Base-by-base conservation (phyloP, 2,797 vertebrate species). In the Esox lucius region DNA sequence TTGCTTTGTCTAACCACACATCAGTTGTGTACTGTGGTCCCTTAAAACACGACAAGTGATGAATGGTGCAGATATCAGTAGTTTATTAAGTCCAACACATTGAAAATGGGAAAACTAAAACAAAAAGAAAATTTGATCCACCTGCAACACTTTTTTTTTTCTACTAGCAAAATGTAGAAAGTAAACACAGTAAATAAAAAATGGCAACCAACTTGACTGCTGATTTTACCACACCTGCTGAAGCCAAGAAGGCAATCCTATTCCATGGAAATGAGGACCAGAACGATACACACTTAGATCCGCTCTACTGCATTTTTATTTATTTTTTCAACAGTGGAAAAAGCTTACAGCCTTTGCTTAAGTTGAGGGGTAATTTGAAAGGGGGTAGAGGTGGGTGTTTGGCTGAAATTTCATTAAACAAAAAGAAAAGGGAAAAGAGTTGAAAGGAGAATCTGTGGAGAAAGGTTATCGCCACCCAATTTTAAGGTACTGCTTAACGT, bases 21-120 rank as follows among this genome's bases (percentile, higher is more conserved):
- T 24, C 11, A 24, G 22, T 24, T 61, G 22, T 24, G 8, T 61
- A 24, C 9, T 11, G 22, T 61, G 3, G 3, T 24, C 56, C 76
- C 74, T 85, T 76, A 79, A 92, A 90, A 87, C 86, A 92, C 71
- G 84, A 93, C 93, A 88, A 94, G 84, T 86, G 90, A 84, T 94
- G 89, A 94, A 91, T 92, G 91, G 93, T 95, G 95, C 94, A 96
- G 94, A 97, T 95, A 97, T 97, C 96, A 97, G 96, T 97, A 97
- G 95, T 98, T 98, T 98, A 97, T 98, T 96, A 95, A 95, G 92
- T 95, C 94, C 94, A 96, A 97, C 95, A 98, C 96, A 97, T 96
- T 96, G 94, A 96, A 95, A 95, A 95, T 94, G 93, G 28, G 91
- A 94, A 95, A 96, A 87, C 91, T 70, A 74, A 74, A 71, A 61